Percentiles rank a stretch among this genome's conserved stretches.
Conservation (phyloP, 2,888 invertebrate genomes). For the Sepiola atlantica region DNA sequence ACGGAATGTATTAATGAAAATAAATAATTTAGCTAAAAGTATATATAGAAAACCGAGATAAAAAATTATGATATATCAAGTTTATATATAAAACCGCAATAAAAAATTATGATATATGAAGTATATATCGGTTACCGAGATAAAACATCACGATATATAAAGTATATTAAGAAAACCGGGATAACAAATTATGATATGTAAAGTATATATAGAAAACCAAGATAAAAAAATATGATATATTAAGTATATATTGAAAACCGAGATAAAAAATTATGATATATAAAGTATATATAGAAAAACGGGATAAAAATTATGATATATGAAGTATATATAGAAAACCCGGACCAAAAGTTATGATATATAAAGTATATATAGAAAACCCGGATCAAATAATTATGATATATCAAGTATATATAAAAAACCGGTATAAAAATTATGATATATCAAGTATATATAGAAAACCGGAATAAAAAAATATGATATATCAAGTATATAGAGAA, state of each 20-base stretch:
- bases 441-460: background rate
- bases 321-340: background rate
- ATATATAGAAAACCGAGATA: no score
- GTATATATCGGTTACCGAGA: background rate
- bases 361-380: background rate
- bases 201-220: no score
- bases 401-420: background rate
- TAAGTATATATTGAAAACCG: no score
- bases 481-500: background rate
- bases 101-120: background rate
- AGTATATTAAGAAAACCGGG: no score
- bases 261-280: no score
- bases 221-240: no score
- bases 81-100: background rate
- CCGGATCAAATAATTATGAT: background rate
- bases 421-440: background rate
- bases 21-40: background rate
- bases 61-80: background rate
- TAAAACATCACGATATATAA: no score
- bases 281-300: no score
- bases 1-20: background rate
- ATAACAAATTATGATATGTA: no score
- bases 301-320: no score
- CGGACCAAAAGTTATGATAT: background rate
- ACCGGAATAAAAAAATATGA: background rate